Evolutionary conservation across 2,888 invertebrate species (phyloP), one percentile per base, ranked within the genome.

Genomic region (Leucophora obtusa): DNA sequence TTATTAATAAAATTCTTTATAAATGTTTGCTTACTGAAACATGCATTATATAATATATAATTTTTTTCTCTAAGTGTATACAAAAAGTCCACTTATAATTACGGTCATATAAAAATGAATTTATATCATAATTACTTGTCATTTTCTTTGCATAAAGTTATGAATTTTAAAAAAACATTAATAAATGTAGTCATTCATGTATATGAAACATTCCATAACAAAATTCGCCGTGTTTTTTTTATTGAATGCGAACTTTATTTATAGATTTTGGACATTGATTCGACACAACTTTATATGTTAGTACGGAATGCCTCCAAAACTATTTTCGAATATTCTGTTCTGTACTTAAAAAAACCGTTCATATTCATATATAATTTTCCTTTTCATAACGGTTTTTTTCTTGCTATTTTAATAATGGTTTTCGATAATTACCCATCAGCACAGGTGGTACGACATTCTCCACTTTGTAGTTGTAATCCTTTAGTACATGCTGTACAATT

Each of bases 401-500:
- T 38, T 38, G 38, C 11, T 38, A 28, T 28, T 38, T 38, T 38
- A 11, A 38, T 38, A 11, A 1, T 38, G 38, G n/a, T 21, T 69
- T 76, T 73, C 33, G 75, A 76, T 86, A 87, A 85, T 88, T 88
- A 93, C 93, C 93, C 93, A 86, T 92, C 92, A 65, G 95, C 95
- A 86, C 96, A 97, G 2, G 95, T 92, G 1, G 95, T 94, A 73
- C 94, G 92, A 88, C 97, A 97, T 80, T 95, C 94, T 35, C 96
- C 96, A 82, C 95, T 95, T 90, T 96, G 96, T 65, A 97, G 91
- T 85, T 95, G 93, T 84, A 96, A 91, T 0, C 95, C 93, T 68
- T 93, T 92, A n/a, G 93, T 92, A 87, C 97, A 97, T 24, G 93
- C 91, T 0, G 95, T 96, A 87, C 96, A 97, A 89, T 96, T 96